A percentile compares a stretch with the other conserved stretches of the same genome.
These are phyloP conservation scores for Dromococcyx pavoninus DNA, from an alignment of 2,797 vertebrate species.

Conservation along the genomic window DNA sequence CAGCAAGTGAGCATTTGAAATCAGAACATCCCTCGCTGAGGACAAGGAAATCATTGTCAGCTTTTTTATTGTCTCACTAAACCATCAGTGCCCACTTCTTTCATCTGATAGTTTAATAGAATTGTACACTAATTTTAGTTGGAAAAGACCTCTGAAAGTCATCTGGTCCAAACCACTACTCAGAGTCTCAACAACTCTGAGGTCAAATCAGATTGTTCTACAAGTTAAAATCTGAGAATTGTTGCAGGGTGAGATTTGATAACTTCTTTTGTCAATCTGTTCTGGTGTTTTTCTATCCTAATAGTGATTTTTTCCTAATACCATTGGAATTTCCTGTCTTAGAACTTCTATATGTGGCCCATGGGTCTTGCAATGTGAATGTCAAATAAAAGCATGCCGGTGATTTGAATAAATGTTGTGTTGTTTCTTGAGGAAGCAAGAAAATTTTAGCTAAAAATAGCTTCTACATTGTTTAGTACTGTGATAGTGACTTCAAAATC, in stretches of 20 bases:
- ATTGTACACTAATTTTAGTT: neutral
- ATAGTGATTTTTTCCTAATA: neutral
- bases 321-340: neutral
- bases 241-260: neutral
- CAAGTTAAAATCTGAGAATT: neutral
- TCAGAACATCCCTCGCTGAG: rapidly evolving
- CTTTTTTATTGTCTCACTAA: neutral
- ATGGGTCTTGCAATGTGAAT: neutral
- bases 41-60: neutral
- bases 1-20: neutral
- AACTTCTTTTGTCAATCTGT: neutral
- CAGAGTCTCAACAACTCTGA: neutral
- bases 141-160: neutral
- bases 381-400: neutral
- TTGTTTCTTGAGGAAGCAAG: neutral
- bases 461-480: neutral
- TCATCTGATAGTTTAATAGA: neutral
- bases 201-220: neutral
- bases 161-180: neutral
- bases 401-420: neutral
- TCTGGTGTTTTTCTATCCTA: neutral
- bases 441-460: neutral
- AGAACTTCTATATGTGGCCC: neutral
- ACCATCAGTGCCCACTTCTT: neutral
- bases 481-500: neutral